Evolutionary conservation across 2,113 vertebrate genomes (phyloP), one percentile per base, ranked within the genome.

Genomic region (Sterna hirundo): DNA sequence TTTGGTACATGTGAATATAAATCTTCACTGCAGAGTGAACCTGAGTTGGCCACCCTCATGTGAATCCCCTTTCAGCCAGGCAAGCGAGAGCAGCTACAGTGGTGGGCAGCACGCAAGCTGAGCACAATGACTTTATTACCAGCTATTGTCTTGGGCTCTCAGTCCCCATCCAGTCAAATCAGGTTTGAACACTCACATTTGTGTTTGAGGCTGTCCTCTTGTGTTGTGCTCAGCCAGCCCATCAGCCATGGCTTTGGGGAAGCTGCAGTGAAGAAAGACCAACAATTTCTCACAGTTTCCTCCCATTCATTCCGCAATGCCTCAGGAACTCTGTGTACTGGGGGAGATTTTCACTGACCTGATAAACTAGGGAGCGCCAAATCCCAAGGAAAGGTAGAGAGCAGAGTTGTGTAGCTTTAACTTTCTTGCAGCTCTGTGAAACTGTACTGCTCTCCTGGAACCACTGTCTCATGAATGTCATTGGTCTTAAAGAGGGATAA

Each of bases 71-170:
- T 72, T 46, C 19, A 86, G 68, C 25, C 32, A 2, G 3, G 14
- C 42, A 55, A 15, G 18, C 2, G 17, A 18, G 64, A 75, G 51
- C 44, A 90, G 52, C 52, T 40, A 2, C 36, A 23, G 36, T 0
- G 3, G 13, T 3, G 20, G 51, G 36, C 22, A 74, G 29, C 11
- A 7, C 0, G 8, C 10, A 29, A 30, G 26, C 16, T 0, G 5
- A 52, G 34, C 13, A 54, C 30, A 44, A 58, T 23, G 61, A 52
- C 34, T 75, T 89, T 46, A 13, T 20, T 40, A 30, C 47, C 61
- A 69, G 44, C 65, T 76, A 5, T n/a, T 68, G 64, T 72, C 13
- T 64, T 0, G 0, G 40, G 34, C 29, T 79, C 11, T 74, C 32
- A 3, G 29, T 51, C 51, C 27, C 3, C 10, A 60, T 55, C 69